Base-by-base conservation (phyloP, 2,797 vertebrate species). In the Tamandua tetradactyla region DNA sequence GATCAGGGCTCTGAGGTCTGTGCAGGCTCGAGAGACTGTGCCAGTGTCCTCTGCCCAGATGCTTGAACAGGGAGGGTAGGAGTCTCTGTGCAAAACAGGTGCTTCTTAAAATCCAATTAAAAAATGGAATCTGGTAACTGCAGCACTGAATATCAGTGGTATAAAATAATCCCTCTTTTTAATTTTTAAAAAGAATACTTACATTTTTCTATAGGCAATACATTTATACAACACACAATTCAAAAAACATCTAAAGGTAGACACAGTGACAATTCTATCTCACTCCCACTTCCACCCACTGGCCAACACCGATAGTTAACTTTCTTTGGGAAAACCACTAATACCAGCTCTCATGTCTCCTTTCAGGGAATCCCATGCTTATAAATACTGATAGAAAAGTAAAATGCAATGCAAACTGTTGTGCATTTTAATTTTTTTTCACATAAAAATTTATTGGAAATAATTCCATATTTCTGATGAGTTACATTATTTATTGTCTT, bases 371-470 rank as follows among this genome's bases (percentile, higher is more conserved):
- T n/a, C 3, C 6, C 71, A 88, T 22, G 49, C 30, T 68, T 89
- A 47, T 15, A 82, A 57, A 85, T 40, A 57, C 22, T 66, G 35
- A 59, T 2, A 12, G 17, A 22, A 83, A 44, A 14, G 15, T 40
- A 27, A 32, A 69, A 35, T 62, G 35, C n/a, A 49, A 59, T 14
- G 27, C 1, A 72, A 69, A 71, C 6, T 87, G 62, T 76, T 62
- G 15, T 44, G 6, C 62, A 64, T 32, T 52, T 85, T 52, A 35
- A 75, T 49, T 59, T 95, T 82, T 92, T 69, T 47, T n/a, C 78
- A 22, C 92, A 93, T 68, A 87, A 90, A 91, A 44, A 42, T 61
- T 94, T 91, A 66, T 86, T 79, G 72, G 23, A 75, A 14, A 74
- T 88, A 23, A 71, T 76, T 75, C 9, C 32, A 89, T 13, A 75